phyloP scores from a whole-genome alignment of 2,888 invertebrate species.

The Cancer borealis region DNA sequence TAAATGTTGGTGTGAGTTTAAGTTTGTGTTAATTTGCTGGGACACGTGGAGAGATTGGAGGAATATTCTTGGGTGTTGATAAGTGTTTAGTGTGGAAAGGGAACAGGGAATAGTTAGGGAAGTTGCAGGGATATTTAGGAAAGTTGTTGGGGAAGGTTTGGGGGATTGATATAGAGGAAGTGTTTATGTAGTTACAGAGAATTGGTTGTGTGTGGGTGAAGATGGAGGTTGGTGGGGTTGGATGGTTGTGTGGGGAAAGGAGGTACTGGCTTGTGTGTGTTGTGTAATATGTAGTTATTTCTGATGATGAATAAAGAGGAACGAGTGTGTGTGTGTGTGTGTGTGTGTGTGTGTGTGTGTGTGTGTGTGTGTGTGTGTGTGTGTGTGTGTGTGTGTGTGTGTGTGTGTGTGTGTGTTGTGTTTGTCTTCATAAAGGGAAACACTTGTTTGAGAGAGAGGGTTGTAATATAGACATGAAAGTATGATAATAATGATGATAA shows the following conservation, averaged over 20 bases:
- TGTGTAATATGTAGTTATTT: not conserved
- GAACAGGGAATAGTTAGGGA: no score
- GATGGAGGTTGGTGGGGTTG: not conserved
- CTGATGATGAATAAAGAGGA: not conserved
- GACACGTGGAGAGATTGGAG: not conserved
- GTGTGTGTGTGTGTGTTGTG: not conserved
- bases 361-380: not conserved
- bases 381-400: not conserved
- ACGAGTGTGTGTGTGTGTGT: not conserved
- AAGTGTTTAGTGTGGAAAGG: no score
- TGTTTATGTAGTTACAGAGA: not conserved
- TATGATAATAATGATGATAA: not conserved
- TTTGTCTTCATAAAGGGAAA: not conserved
- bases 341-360: not conserved
- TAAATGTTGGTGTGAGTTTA: not conserved
- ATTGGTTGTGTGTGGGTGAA: not conserved
- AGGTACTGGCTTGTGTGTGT: not conserved
- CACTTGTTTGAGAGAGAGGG: not conserved
- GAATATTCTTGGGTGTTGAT: no score
- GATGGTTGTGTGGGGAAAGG: not conserved
- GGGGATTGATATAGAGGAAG: not conserved
- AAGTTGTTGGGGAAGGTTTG: not conserved
- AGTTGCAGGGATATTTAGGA: not conserved
- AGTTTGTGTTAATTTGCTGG: not conserved
- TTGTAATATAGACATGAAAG: not conserved